Evolutionary conservation across 2,113 vertebrate species (phyloP).

Genomic region (Rhinopithecus roxellana): DNA sequence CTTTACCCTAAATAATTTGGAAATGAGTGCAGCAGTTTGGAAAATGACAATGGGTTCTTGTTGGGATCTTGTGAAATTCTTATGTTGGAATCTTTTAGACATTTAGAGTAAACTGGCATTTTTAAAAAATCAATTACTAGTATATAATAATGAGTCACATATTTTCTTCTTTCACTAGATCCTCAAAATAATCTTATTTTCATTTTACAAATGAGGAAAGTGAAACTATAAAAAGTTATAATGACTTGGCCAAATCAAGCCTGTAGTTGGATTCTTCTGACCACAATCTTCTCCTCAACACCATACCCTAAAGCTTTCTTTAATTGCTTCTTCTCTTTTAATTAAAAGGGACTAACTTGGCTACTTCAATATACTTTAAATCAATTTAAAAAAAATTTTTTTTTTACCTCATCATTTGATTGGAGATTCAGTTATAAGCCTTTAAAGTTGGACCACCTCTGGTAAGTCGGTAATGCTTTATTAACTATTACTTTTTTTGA

Average conservation of each 20-base stretch:
- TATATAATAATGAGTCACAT: background rate
- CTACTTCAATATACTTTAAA: background rate
- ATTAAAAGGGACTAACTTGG: background rate
- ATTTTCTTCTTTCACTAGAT: background rate
- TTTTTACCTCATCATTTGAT: background rate
- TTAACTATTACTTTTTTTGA: conserved; percentile 10
- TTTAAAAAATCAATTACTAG: background rate
- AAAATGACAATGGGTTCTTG: background rate
- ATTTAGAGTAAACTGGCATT: background rate
- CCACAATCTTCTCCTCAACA: background rate
- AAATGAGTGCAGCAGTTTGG: background rate
- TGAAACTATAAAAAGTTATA: background rate
- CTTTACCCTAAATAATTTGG: background rate
- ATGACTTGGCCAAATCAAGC: background rate
- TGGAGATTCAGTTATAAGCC: background rate
- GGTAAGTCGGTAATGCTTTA: background rate
- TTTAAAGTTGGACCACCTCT: background rate
- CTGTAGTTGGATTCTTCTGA: background rate
- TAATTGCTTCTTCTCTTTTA: background rate
- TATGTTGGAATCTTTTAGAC: background rate
- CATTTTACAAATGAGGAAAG: background rate
- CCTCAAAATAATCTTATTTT: conserved; percentile 1
- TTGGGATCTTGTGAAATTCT: background rate
- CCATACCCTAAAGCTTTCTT: background rate
- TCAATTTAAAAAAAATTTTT: background rate